Percentiles rank a stretch among this genome's conserved stretches.
These are phyloP conservation scores for Acanthochromis polyacanthus DNA, from an alignment of 2,113 vertebrate species.

Conservation along the genomic window DNA sequence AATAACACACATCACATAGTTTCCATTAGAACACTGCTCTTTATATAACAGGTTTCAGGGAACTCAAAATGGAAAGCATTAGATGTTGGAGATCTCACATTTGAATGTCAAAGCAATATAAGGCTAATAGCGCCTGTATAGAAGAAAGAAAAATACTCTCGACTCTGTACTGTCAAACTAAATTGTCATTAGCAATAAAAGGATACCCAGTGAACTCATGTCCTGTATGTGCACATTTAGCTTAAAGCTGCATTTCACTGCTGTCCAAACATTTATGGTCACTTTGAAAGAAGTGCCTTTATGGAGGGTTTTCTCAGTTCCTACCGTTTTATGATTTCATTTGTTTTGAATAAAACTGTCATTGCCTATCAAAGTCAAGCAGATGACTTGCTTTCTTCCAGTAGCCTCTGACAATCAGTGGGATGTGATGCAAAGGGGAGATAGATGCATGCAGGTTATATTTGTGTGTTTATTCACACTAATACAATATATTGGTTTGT, in stretches of 20 bases:
- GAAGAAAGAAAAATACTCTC: constrained; percentile 54
- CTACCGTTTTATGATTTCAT: constrained; percentile 70
- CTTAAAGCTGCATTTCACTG: constrained; percentile 66
- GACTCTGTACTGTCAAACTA: constrained; percentile 59
- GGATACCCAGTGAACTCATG: constrained; percentile 50
- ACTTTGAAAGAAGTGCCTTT: constrained; percentile 85
- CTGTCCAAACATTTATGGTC: constrained; percentile 70
- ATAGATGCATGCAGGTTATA: constrained; percentile 59
- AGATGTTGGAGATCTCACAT: constrained; percentile 40
- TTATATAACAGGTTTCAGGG: constrained; percentile 77
- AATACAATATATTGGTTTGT: constrained; percentile 63
- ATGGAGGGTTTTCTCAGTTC: constrained; percentile 70
- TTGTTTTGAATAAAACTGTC: constrained; percentile 82
- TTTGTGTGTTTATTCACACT: constrained; percentile 54
- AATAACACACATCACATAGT: constrained; percentile 75
- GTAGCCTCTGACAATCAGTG: constrained; percentile 23
- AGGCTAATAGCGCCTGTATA: constrained; percentile 34
- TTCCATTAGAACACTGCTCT: constrained; percentile 67
- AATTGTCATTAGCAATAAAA: constrained; percentile 78
- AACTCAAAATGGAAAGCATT: constrained; percentile 59
- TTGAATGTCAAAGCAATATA: constrained; percentile 75
- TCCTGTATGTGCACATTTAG: constrained; percentile 65
- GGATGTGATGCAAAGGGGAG: constrained; percentile 38
- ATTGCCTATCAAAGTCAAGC: constrained; percentile 73
- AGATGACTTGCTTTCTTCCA: constrained; percentile 46